phyloP scores from a whole-genome alignment of 1,140 invertebrate species.

The Ceratitis capitata region DNA sequence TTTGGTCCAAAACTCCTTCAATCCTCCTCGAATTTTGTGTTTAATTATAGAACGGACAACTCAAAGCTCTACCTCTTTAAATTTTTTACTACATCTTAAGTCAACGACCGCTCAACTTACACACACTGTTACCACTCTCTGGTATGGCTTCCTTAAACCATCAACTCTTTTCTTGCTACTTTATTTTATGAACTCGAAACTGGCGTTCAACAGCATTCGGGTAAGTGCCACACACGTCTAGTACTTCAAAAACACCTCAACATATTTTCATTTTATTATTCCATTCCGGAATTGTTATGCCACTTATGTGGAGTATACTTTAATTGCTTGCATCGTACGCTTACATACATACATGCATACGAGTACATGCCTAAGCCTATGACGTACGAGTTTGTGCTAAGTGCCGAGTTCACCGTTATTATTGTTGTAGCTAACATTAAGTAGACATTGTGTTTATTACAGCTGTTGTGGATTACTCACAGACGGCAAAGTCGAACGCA shows the following conservation, averaged over 20 bases:
- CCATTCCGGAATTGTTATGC: conserved; percentile 11
- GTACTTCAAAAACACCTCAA: conserved; percentile 18
- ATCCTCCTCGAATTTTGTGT: too few relatives aligned
- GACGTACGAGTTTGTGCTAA: neutral
- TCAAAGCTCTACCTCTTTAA: neutral
- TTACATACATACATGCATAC: neutral
- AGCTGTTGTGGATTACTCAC: neutral
- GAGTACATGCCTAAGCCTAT: too few relatives aligned
- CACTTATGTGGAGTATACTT: neutral
- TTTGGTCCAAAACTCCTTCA: too few relatives aligned
- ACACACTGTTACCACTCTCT: neutral
- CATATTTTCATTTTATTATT: conserved; percentile 24
- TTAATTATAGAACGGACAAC: too few relatives aligned
- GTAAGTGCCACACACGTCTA: neutral
- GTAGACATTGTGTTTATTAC: neutral
- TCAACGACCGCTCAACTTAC: neutral
- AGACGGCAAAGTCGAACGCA: neutral
- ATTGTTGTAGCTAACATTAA: neutral
- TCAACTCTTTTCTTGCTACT: neutral
- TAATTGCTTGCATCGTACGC: neutral
- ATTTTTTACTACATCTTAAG: neutral
- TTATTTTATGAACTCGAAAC: neutral
- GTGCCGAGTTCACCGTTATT: neutral
- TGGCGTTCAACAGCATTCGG: neutral
- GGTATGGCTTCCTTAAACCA: neutral